These are phyloP conservation scores for Spicauda simplicius DNA, from an alignment of 2,888 invertebrate species.

Conservation along the genomic window DNA sequence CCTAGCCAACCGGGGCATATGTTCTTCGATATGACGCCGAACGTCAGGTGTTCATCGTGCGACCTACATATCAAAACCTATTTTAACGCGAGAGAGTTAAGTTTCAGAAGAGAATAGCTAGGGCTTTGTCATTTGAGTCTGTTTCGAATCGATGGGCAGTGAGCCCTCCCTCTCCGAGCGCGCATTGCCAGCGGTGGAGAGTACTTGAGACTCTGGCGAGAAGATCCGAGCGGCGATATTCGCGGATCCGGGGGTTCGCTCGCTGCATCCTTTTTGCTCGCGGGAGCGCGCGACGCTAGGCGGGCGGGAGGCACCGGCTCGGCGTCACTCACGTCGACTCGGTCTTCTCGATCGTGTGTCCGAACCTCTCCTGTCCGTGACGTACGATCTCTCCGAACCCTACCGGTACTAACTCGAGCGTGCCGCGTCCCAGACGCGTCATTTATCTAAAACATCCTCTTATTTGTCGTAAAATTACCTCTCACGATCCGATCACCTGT, in stretches of 20 bases:
- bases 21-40: conserved; percentile 82
- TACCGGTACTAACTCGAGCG: conserved; percentile 72
- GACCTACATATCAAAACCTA: conserved; percentile 56
- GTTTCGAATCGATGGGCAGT: conserved; percentile 52
- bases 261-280: conserved; percentile 81
- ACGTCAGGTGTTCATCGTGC: conserved; percentile 83
- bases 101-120: conserved; percentile 53
- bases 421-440: conserved; percentile 60
- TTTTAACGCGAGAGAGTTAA: conserved; percentile 55
- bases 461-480: conserved; percentile 37
- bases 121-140: conserved; percentile 53
- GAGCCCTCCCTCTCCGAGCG: conserved; percentile 79
- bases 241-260: conserved; percentile 64
- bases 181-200: conserved; percentile 67
- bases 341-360: conserved; percentile 79
- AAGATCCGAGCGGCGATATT: conserved; percentile 78
- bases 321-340: conserved; percentile 81
- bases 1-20: conserved; percentile 83
- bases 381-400: conserved; percentile 77
- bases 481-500: conserved; percentile 35
- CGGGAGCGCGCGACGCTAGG: conserved; percentile 65
- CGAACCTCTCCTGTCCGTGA: conserved; percentile 79
- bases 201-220: conserved; percentile 78
- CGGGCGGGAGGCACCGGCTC: conserved; percentile 74
- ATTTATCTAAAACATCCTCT: conserved; percentile 47